A percentile compares a stretch with the other conserved stretches of the same genome.
Evolutionary conservation across 2,113 vertebrate species (phyloP).

Genomic region (zebrafish (Danio rerio)): GRCz12tu NC_133189.1:42192501-42193000

Average conservation of each 20-base stretch:
- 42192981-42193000: slow-evolving; percentile 90
- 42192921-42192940: slow-evolving; percentile 91
- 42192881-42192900: slow-evolving; percentile 84
- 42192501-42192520: slow-evolving; percentile 86
- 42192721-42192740: slow-evolving; percentile 96
- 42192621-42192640: slow-evolving; percentile 90
- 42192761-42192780: slow-evolving; percentile 92
- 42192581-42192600: slow-evolving; percentile 93
- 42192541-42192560: slow-evolving; percentile 95
- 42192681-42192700: slow-evolving; percentile 96
- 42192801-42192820: slow-evolving; percentile 93
- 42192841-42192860: slow-evolving; percentile 96
- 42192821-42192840: slow-evolving; percentile 96
- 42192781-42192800: slow-evolving; percentile 89
- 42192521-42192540: slow-evolving; percentile 96
- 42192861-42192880: slow-evolving; percentile 91
- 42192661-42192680: slow-evolving; percentile 94
- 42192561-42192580: slow-evolving; percentile 96
- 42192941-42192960: slow-evolving; percentile 89
- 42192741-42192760: slow-evolving; percentile 95
- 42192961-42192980: slow-evolving; percentile 89
- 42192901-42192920: slow-evolving; percentile 85
- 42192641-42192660: slow-evolving; percentile 87
- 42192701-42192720: slow-evolving; percentile 93
- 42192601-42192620: slow-evolving; percentile 96